Evolutionary conservation across 2,888 invertebrate genomes (phyloP).

Genomic region (Cataglyphis livida): DNA sequence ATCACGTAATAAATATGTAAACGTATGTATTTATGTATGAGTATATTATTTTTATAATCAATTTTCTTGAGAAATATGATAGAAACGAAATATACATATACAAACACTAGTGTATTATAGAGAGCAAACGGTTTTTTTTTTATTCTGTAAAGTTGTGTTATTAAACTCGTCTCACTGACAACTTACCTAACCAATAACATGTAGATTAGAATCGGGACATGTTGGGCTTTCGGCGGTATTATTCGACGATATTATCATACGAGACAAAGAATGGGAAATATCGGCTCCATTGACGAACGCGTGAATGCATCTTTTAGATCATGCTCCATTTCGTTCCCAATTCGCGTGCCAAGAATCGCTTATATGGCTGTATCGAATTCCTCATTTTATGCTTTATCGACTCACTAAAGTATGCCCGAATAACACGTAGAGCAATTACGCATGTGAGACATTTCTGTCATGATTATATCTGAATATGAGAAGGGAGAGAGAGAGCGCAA

Average conservation of each 20-base stretch:
- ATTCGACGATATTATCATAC: conserved; percentile 46
- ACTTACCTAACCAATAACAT: conserved; percentile 43
- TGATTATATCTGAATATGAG: conserved; percentile 23
- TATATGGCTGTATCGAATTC: background rate
- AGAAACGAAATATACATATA: background rate
- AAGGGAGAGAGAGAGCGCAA: background rate
- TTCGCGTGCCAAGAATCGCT: conserved; percentile 61
- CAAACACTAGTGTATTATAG: background rate
- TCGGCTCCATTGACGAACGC: conserved; percentile 54
- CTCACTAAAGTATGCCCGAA: conserved; percentile 48
- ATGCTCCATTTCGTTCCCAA: conserved; percentile 52
- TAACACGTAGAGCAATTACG: conserved; percentile 29
- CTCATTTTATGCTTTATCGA: conserved; percentile 53
- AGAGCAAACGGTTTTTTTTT: background rate
- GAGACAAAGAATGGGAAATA: conserved; percentile 48
- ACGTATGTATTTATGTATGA: background rate
- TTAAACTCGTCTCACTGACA: conserved; percentile 40
- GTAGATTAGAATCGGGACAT: conserved; percentile 49
- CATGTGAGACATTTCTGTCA: conserved; percentile 23
- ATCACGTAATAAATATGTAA: background rate
- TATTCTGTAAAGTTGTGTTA: conserved; percentile 5
- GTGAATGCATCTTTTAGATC: conserved; percentile 38
- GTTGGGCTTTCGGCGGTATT: conserved; percentile 25
- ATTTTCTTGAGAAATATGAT: background rate
- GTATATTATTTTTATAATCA: background rate